Percentiles rank a stretch among this genome's conserved stretches.
These are phyloP conservation scores for Sphinx pinastri DNA, from an alignment of 2,888 invertebrate genomes.

Conservation along the genomic window DNA sequence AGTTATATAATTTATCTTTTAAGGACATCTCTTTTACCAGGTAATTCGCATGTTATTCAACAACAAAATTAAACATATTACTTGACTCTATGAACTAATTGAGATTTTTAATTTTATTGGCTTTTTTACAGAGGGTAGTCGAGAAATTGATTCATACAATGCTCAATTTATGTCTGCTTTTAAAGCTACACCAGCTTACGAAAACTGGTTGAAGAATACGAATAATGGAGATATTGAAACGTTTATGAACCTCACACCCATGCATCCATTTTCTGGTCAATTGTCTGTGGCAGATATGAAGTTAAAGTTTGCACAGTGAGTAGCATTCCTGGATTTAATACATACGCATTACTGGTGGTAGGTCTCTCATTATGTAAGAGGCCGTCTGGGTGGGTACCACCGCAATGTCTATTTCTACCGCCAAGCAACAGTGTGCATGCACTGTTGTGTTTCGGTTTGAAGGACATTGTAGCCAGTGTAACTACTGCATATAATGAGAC, in stretches of 20 bases:
- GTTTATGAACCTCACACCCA: slow-evolving; percentile 88
- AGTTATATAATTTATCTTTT: slow-evolving; percentile 92
- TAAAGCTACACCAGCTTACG: slow-evolving; percentile 94
- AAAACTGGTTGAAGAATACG: slow-evolving; percentile 89
- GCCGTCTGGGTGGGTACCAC: too few species aligned
- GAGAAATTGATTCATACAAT: slow-evolving; percentile 95
- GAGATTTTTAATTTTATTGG: not conserved
- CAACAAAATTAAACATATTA: not conserved
- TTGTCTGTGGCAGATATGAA: slow-evolving; percentile 97
- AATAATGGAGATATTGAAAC: slow-evolving; percentile 85
- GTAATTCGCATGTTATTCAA: slow-evolving; percentile 60
- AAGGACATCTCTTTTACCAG: slow-evolving; percentile 90
- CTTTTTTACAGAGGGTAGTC: slow-evolving; percentile 86
- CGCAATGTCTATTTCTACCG: too few species aligned
- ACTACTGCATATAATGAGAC: too few species aligned
- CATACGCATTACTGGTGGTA: too few species aligned
- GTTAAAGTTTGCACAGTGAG: slow-evolving; percentile 94
- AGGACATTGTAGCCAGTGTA: too few species aligned
- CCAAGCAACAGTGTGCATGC: too few species aligned
- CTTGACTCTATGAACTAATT: too few species aligned
- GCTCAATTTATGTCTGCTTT: slow-evolving; percentile 92
- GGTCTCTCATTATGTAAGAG: too few species aligned
- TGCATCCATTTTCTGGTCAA: slow-evolving; percentile 98
- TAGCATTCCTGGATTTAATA: slow-evolving; percentile 39
- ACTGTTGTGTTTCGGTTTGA: too few species aligned